phyloP scores from a whole-genome alignment of 2,888 invertebrate genomes.

The Netelia virgata region DNA sequence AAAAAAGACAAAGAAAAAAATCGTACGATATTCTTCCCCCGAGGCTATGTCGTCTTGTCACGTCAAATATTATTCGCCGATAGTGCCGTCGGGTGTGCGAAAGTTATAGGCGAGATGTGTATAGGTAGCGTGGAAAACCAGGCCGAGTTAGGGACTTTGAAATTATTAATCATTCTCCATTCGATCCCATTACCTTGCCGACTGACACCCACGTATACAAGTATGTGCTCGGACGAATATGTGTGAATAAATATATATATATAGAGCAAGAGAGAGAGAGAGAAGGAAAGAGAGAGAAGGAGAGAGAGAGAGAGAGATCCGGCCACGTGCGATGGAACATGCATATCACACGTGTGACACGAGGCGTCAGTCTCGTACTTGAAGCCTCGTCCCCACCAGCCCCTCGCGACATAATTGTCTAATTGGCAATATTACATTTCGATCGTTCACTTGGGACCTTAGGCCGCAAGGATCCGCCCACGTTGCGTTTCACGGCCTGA shows the following conservation, averaged over 20 bases:
- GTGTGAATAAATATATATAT: neutral
- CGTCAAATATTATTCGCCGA: conserved; percentile 49
- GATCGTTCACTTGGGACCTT: conserved; percentile 39
- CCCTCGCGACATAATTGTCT: conserved; percentile 41
- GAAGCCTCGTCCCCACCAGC: conserved; percentile 3
- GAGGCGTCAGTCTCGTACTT: conserved; percentile 8
- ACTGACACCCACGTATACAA: conserved; percentile 47
- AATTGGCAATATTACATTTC: conserved; percentile 34
- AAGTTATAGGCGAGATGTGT: conserved; percentile 14
- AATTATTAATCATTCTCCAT: conserved; percentile 62
- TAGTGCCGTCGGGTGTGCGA: conserved; percentile 33
- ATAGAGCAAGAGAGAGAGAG: neutral
- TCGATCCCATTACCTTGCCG: conserved; percentile 55
- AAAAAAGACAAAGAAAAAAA: neutral
- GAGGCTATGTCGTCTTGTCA: conserved; percentile 35
- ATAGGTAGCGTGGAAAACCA: conserved; percentile 42
- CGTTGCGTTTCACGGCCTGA: conserved; percentile 20
- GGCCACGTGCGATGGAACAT: neutral
- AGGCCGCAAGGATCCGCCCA: conserved; percentile 16
- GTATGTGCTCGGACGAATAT: neutral
- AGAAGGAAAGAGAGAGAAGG: too few relatives aligned
- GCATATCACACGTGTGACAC: conserved; percentile 54
- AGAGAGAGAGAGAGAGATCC: too few relatives aligned
- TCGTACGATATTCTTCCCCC: conserved; percentile 9
- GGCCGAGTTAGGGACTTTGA: conserved; percentile 58